Base-by-base conservation (phyloP, 2,113 vertebrate species). In the Synchiropus splendidus region DNA sequence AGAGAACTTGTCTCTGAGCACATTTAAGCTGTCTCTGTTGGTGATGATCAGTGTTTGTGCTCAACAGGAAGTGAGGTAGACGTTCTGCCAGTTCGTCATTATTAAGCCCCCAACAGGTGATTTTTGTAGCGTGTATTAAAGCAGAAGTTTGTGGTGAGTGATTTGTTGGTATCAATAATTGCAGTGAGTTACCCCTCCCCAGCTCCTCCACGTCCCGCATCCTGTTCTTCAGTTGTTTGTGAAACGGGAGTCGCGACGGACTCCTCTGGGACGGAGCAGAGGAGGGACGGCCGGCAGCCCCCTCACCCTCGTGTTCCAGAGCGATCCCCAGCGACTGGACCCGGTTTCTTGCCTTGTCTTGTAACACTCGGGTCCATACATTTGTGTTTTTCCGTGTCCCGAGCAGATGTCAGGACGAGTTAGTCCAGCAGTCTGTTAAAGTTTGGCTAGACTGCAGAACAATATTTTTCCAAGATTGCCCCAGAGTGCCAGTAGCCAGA, bases 401-500 rank as follows among this genome's bases (percentile, higher is more conserved):
- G 48, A 56, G 57, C 34, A 34, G 52, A 51, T 74, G 75, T 79
- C 74, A 80, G 52, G 39, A 54, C 72, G 74, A 77, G 65, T 80
- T 74, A 71, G 67, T 52, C 62, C 71, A 77, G 70, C 18, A 43
- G 61, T 41, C 48, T 47, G 42, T 45, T 39, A 48, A 68, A 40
- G 34, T 65, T 46, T 45, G 75, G 72, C 74, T 45, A 80, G 75
- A 78, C 72, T 37, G 54, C 45, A 63, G 54, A 74, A 74, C 66
- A 77, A 80, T 80, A 77, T 77, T 82, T 67, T 61, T 72, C 47
- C 50, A 69, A 79, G 75, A 75, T 82, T 79, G 75, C 45, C 41
- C 62, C 16, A 27, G 45, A 64, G 74, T 61, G 46, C 45, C 49
- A 45, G 55, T 57, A 45, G 48, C 45, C 53, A 39, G 50, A 54